Evolutionary conservation across 2,113 vertebrate genomes (phyloP), one percentile per base, ranked within the genome.

Genomic region (Thalassarche chlororhynchos): DNA sequence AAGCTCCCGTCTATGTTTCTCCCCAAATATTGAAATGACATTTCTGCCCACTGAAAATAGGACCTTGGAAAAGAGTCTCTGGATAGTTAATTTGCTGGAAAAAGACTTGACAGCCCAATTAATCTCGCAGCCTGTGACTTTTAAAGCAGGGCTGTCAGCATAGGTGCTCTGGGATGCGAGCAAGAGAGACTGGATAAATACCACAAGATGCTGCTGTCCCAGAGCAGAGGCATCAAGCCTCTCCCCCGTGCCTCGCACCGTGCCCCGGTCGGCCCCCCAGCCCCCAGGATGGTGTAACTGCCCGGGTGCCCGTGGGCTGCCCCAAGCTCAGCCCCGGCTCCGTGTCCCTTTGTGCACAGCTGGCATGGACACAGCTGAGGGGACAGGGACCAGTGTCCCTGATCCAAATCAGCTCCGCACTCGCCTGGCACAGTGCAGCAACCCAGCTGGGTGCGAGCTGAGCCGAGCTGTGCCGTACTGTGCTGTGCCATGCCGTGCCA

Each of bases 71-170:
- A 94, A 90, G 57, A 60, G 36, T 90, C 82, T 60, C 79, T 57
- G 68, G 88, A n/a, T 83, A 86, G 78, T 86, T 95, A 44, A 58
- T 77, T 84, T 88, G 71, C 91, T 92, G 76, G 79, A 75, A 94
- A 92, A 61, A 95, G 79, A 91, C 80, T 2, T 88, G 92, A 79
- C 93, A 90, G 83, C 65, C 66, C 75, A 93, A 72, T 93, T 92
- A 92, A 96, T 93, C 75, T 90, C 2, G 0, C 58, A 96, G 66
- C 49, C 62, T n/a, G 61, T 60, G 74, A 78, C 87, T 96, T 93
- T 93, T 91, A 87, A 87, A 58, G 51, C 44, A 58, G 42, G 13
- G 36, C 52, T 91, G 65, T 89, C 25, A 19, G 70, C 3, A 8
- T 29, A 80, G 77, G 60, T 1, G 0, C 40, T 65, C 68, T 74